Conservation (phyloP, 2,113 vertebrate genomes). For the Pipa parva region DNA sequence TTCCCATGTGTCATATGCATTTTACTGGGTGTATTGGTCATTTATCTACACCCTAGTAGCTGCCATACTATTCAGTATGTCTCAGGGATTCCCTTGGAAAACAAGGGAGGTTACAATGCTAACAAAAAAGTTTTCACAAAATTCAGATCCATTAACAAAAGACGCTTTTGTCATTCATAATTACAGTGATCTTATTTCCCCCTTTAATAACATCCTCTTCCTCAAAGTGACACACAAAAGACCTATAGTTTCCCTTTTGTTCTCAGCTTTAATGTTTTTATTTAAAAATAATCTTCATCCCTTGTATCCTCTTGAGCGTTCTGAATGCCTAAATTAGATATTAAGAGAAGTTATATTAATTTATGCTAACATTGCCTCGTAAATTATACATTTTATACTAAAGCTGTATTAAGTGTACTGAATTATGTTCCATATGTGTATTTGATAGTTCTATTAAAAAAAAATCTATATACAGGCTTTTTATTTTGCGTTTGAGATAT, state of each 20-base stretch:
- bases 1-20: slow-evolving; percentile 44
- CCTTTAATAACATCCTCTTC: slow-evolving; percentile 48
- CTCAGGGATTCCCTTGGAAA: slow-evolving; percentile 80
- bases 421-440: slow-evolving; percentile 78
- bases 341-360: slow-evolving; percentile 82
- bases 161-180: slow-evolving; percentile 28
- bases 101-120: slow-evolving; percentile 67
- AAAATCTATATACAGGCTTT: slow-evolving; percentile 74
- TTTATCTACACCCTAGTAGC: slow-evolving; percentile 63
- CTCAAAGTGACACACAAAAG: slow-evolving; percentile 58
- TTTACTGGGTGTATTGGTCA: slow-evolving; percentile 57
- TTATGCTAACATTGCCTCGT: slow-evolving; percentile 84
- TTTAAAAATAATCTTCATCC: slow-evolving; percentile 69
- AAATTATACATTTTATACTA: slow-evolving; percentile 86
- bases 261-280: slow-evolving; percentile 76
- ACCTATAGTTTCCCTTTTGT: slow-evolving; percentile 52
- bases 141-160: slow-evolving; percentile 61
- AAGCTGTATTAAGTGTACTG: slow-evolving; percentile 80
- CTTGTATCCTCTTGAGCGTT: slow-evolving; percentile 66
- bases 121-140: slow-evolving; percentile 61
- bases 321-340: slow-evolving; percentile 78
- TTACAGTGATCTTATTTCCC: background rate
- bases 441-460: slow-evolving; percentile 67
- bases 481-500: slow-evolving; percentile 49
- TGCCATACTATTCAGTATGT: slow-evolving; percentile 68